Evolutionary conservation across 1,140 invertebrate genomes (phyloP).

Genomic region (Conopomorpha cramerella): DNA sequence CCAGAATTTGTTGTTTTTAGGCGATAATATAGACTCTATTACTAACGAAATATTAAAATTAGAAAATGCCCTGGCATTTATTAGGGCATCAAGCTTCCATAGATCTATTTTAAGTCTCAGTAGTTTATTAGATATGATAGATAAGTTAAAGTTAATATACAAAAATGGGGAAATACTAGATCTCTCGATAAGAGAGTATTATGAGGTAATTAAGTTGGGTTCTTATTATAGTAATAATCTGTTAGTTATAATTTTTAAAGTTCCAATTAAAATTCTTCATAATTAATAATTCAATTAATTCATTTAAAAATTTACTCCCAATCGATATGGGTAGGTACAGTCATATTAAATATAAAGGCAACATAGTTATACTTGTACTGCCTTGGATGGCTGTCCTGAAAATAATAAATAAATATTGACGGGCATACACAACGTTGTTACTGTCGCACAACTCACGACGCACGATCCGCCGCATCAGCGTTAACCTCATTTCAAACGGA

Average conservation of each 20-base stretch:
- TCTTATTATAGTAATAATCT: conserved; percentile 1
- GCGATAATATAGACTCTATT: conserved; percentile 3
- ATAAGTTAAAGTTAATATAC: neutral
- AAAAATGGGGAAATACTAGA: neutral
- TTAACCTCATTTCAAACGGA: too few relatives aligned
- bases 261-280: too few relatives aligned
- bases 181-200: conserved; percentile 1
- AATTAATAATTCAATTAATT: too few relatives aligned
- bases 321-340: too few relatives aligned
- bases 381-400: too few relatives aligned
- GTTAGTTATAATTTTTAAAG: conserved; percentile 2
- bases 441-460: too few relatives aligned
- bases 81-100: conserved; percentile 2
- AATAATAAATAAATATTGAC: too few relatives aligned
- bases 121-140: neutral
- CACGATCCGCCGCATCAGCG: too few relatives aligned
- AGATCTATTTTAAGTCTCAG: conserved; percentile 1
- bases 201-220: conserved; percentile 3
- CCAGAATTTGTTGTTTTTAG: neutral
- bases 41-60: neutral
- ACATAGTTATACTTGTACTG: too few relatives aligned
- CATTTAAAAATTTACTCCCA: too few relatives aligned
- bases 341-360: too few relatives aligned
- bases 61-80: conserved; percentile 3
- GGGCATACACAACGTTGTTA: too few relatives aligned